Percentiles rank a stretch among this genome's conserved stretches.
phyloP scores from a whole-genome alignment of 2,113 vertebrate genomes.

The Glaucidium brasilianum region DNA sequence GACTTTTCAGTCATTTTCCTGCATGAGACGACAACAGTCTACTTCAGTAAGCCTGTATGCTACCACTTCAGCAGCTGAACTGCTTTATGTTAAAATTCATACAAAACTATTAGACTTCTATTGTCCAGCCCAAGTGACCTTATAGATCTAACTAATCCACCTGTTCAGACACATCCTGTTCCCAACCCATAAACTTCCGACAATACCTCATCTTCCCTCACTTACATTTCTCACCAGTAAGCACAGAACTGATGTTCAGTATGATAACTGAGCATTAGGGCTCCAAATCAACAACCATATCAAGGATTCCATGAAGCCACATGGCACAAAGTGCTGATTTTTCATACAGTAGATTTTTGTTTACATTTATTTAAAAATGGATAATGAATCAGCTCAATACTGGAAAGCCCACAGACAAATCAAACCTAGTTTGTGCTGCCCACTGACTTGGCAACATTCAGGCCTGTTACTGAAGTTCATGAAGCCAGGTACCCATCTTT shows the following conservation, averaged over 20 bases:
- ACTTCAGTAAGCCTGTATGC: not conserved
- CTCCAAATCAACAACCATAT: not conserved
- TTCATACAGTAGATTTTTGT: not conserved
- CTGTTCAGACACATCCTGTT: not conserved
- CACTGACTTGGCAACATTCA: not conserved
- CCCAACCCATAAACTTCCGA: not conserved
- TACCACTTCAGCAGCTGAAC: not conserved
- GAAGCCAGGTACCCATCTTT: not conserved
- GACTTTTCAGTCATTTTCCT: not conserved
- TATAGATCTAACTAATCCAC: not conserved
- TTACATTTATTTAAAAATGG: not conserved
- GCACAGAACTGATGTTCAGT: not conserved
- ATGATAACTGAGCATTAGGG: not conserved
- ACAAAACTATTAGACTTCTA: not conserved
- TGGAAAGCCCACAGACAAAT: not conserved
- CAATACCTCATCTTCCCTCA: not conserved
- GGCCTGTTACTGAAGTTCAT: not conserved
- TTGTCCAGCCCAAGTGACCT: not conserved
- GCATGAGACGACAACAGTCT: not conserved
- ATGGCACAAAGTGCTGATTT: not conserved
- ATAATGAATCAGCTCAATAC: not conserved
- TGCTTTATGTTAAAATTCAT: not conserved
- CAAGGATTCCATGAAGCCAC: not conserved
- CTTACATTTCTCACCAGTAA: not conserved
- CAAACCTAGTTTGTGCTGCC: not conserved